Evolutionary conservation across 2,888 invertebrate genomes (phyloP), one percentile per base, ranked within the genome.

Genomic region (Drosophila paracracens): DNA sequence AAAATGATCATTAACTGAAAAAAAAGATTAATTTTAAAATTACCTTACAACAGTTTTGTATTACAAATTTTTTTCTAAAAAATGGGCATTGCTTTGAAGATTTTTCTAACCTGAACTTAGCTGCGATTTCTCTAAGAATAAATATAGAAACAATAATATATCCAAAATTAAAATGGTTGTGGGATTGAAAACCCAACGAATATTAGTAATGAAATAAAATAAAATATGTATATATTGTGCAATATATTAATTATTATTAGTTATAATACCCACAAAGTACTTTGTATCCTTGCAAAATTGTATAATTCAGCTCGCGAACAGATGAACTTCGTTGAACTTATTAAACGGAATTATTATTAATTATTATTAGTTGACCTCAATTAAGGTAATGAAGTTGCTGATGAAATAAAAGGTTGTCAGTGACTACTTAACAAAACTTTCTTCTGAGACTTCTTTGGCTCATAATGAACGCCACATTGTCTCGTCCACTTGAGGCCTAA

Each of bases 371-470:
- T 53, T 65, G 48, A 63, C 50, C 48, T 63, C 33, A 63, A 73
- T 51, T 64, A 13, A 67, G 61, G 63, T 54, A 56, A 78, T 70
- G 53, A 70, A 67, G 67, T 70, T 70, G 57, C 66, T 67, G 36
- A 74, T 78, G 61, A 52, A 61, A 52, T 61, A 38, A 64, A 67
- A 59, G 66, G 51, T 61, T 52, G 58, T 52, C 36, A 40, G 40
- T 13, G n/a, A 52, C 18, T 36, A 58, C 77, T 74, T 71, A 33
- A 51, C 8, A 52, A 64, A 78, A 79, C 58, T 64, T 68, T 78
- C 48, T 25, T 64, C 38, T 31, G 33, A 43, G 61, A 27, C 53
- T 48, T 43, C 59, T 40, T 54, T 25, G 51, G 2, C 29, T 40
- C 40, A 36, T 62, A 74, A 67, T 70, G 46, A 62, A 62, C 5